phyloP scores from a whole-genome alignment of 1,140 invertebrate species.

The Pentalonia nigronervosa region DNA sequence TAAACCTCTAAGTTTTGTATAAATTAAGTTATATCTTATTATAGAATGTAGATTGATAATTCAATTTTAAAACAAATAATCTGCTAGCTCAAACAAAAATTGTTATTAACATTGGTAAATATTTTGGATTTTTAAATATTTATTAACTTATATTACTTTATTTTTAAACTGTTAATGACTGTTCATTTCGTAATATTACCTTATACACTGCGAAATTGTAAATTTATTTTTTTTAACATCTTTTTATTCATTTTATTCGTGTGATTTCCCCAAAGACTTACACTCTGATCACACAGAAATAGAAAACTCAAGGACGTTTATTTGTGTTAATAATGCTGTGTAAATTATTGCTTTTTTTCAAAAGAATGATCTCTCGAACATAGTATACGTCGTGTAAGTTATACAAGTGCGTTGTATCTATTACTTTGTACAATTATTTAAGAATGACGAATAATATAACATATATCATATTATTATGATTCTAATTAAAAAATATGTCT shows the following conservation, averaged over 20 bases:
- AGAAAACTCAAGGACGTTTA: neutral
- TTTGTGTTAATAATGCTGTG: constrained; percentile 13
- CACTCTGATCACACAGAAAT: neutral
- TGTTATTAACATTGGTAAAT: neutral
- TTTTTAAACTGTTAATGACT: neutral
- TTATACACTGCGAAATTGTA: neutral
- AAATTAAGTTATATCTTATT: neutral
- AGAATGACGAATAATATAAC: neutral
- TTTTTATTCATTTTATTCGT: neutral
- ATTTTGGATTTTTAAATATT: neutral
- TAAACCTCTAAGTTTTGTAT: neutral
- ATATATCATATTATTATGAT: neutral
- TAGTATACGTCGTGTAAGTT: neutral
- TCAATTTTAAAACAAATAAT: neutral
- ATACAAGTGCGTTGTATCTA: neutral
- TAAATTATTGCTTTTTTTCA: neutral
- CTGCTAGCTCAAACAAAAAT: neutral
- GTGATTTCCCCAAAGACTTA: neutral
- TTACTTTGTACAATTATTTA: neutral
- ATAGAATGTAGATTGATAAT: neutral
- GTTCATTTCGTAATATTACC: neutral
- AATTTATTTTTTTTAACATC: neutral
- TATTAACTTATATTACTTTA: neutral
- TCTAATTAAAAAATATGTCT: neutral
- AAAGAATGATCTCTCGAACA: neutral